A percentile compares a stretch with the other conserved stretches of the same genome.
phyloP scores from a whole-genome alignment of 1,140 invertebrate species.

The Brachystomella parvula region DNA sequence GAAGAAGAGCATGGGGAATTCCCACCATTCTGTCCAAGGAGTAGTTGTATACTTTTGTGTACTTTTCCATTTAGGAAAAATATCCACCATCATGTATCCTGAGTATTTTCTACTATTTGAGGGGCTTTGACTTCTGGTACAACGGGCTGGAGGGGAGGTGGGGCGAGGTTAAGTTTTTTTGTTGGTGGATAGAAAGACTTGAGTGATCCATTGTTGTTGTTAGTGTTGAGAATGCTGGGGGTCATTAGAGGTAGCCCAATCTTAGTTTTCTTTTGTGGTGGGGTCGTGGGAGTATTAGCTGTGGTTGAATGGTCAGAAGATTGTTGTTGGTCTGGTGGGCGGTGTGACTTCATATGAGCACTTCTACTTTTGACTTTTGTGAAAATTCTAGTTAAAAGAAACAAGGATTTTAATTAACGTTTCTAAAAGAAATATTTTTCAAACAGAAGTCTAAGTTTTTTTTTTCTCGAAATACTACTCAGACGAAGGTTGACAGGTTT shows the following conservation, averaged over 20 bases:
- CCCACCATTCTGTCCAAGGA: conserved; percentile 2
- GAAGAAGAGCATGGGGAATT: no score
- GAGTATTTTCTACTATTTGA: background rate
- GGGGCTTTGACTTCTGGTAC: background rate
- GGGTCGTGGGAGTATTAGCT: background rate
- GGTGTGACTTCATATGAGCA: conserved; percentile 96
- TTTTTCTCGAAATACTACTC: no score
- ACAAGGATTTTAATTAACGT: conserved; percentile 14
- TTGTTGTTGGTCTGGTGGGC: conserved; percentile 54
- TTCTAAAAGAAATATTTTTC: no score
- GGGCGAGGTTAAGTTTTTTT: background rate
- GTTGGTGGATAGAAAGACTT: background rate
- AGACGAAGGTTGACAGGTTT: no score
- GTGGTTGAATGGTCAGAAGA: background rate
- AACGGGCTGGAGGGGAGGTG: background rate
- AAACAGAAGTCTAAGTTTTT: no score
- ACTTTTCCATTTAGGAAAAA: conserved; percentile 23
- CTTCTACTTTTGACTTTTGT: conserved; percentile 95
- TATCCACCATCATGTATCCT: conserved; percentile 27
- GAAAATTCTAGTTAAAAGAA: conserved; percentile 71
- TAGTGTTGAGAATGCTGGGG: background rate
- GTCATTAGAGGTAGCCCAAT: background rate
- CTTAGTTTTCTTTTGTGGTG: background rate
- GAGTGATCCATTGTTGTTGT: background rate
- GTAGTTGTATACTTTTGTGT: conserved; percentile 14